Percentiles rank a stretch among this genome's conserved stretches.
Evolutionary conservation across 37 sponge, comb jelly and placozoan species (phyloP).

Genomic region (Cladorhizidae sp.): DNA sequence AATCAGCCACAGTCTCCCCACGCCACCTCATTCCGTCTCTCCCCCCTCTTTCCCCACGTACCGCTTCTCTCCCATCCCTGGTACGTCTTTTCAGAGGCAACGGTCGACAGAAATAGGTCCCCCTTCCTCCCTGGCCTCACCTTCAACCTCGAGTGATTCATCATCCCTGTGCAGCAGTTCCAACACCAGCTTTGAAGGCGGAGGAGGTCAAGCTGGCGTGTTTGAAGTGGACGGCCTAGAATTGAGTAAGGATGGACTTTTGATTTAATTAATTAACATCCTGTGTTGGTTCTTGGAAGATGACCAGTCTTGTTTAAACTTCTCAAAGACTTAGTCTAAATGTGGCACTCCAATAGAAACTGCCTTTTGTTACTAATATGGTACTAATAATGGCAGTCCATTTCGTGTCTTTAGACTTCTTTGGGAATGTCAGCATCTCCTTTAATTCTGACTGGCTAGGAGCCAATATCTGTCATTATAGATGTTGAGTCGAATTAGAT

Average conservation of each 20-base stretch:
- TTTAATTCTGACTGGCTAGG: too few species aligned
- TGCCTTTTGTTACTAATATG: too few species aligned
- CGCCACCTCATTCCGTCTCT: constrained; percentile 24
- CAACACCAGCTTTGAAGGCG: constrained; percentile 55
- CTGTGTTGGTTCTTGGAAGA: too few species aligned
- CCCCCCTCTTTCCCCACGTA: constrained; percentile 11
- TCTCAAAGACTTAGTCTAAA: too few species aligned
- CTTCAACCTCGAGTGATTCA: constrained; percentile 56
- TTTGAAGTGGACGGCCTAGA: constrained; percentile 20
- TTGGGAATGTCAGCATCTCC: too few species aligned
- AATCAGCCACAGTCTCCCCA: constrained; percentile 20
- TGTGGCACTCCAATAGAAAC: too few species aligned
- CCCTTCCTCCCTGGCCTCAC: constrained; percentile 45
- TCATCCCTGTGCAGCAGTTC: constrained; percentile 68
- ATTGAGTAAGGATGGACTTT: constrained; percentile 18
- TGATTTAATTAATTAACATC: background rate
- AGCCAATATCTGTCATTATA: too few species aligned
- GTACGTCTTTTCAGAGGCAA: constrained; percentile 14
- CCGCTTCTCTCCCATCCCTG: background rate
- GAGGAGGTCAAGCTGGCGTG: background rate
- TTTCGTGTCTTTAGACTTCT: too few species aligned
- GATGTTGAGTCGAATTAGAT: too few species aligned
- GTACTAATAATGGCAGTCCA: too few species aligned
- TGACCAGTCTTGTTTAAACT: too few species aligned
- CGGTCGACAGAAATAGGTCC: constrained; percentile 13